Evolutionary conservation across 2,113 vertebrate species (phyloP).

Genomic region (Pelodiscus sinensis): DNA sequence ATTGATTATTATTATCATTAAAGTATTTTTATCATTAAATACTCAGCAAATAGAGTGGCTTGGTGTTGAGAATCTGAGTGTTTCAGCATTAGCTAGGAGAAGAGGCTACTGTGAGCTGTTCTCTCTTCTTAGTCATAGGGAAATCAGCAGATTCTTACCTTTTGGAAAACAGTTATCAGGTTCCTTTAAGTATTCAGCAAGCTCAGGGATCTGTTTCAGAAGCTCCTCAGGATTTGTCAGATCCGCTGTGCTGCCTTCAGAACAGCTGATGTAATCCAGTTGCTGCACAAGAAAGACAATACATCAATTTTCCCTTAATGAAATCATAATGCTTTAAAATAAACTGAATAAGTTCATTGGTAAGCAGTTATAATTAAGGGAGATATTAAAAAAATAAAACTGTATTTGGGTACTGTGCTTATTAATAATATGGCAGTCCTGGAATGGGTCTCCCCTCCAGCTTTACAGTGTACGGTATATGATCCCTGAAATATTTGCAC

Average conservation of each 20-base stretch:
- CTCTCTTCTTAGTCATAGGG: fast-evolving
- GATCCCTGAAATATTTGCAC: conserved; percentile 1
- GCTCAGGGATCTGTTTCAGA: conserved; percentile 81
- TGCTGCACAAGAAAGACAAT: conserved; percentile 43
- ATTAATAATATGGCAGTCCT: neutral
- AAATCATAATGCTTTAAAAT: neutral
- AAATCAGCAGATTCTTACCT: conserved; percentile 73
- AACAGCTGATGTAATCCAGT: conserved; percentile 81
- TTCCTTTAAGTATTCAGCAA: conserved; percentile 84
- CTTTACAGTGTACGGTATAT: neutral
- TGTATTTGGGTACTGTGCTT: neutral
- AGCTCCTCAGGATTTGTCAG: conserved; percentile 85
- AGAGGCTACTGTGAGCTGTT: neutral
- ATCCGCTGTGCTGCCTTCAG: conserved; percentile 94
- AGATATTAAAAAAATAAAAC: neutral
- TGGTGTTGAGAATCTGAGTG: neutral
- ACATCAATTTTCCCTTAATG: neutral
- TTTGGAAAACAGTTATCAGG: conserved; percentile 92
- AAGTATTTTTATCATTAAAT: neutral
- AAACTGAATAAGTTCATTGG: neutral
- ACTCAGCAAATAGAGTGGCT: neutral
- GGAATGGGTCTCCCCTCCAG: neutral
- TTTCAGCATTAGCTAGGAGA: neutral
- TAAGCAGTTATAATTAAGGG: neutral
- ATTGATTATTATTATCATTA: no score